Evolutionary conservation across 2,888 invertebrate genomes (phyloP), one percentile per base, ranked within the genome.

Genomic region (Drosophila stalkeri): DNA sequence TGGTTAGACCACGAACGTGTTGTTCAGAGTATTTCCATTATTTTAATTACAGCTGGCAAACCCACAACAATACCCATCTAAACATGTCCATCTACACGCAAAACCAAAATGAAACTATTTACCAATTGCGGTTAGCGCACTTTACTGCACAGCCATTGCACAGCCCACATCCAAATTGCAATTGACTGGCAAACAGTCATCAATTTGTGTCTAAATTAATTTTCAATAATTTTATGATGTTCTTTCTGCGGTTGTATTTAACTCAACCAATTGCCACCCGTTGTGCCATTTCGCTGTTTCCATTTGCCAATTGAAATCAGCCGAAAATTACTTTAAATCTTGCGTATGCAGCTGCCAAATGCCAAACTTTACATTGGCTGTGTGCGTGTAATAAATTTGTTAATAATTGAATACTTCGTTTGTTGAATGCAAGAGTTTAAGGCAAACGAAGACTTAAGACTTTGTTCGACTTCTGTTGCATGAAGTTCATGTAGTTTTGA

Each of bases 21-120:
- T 87, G 54, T 51, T 43, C 71, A 52, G 69, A 65, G 68, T 80
- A 81, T 83, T 82, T 80, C 73, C 77, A 85, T 89, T 86, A 89
- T 87, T 87, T 89, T 89, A 89, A 89, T 86, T 86, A 89, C 82
- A 85, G 57, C 59, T 79, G 79, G 31, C 49, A 47, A 33, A 35
- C 43, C 63, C 49, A 54, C 43, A 55, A 51, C 8, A 37, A 20
- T 8, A 31, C 20, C 55, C 27, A 27, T 16, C 55, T 12, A 23
- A n/a, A 27, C 27, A 35, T 37, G 41, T 23, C 52, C 44, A 64
- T 35, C 27, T n/a, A 18, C 27, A 18, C 59, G 62, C 39, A 39
- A 61, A 67, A 66, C 59, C 64, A 44, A 72, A 71, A 80, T 62
- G 68, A 63, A 89, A 87, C 89, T 87, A 89, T 86, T 86, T 89